A percentile compares a stretch with the other conserved stretches of the same genome.
Evolutionary conservation across 2,797 vertebrate genomes (phyloP).

Genomic region (Eulemur coronatus): DNA sequence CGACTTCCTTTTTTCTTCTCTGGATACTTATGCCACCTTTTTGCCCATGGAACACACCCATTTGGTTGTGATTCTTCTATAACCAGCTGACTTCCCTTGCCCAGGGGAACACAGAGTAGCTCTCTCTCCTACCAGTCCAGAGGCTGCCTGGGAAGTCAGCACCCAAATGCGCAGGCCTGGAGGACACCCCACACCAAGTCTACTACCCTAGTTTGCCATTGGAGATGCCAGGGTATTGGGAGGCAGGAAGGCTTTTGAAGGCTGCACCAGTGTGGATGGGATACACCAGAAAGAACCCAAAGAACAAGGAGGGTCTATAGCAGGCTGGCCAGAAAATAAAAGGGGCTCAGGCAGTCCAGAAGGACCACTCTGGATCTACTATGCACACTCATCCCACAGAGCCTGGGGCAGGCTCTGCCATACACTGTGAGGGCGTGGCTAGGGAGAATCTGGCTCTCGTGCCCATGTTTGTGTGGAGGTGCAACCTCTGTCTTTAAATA

Average conservation of each 20-base stretch:
- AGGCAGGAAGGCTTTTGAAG: not conserved
- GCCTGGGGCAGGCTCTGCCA: not conserved
- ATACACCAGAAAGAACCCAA: not conserved
- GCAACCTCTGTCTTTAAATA: not conserved
- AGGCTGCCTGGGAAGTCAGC: not conserved
- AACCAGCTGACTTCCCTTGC: not conserved
- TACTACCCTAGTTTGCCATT: not conserved
- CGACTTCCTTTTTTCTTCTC: not conserved
- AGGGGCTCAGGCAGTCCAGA: not conserved
- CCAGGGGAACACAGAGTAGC: not conserved
- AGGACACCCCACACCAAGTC: not conserved
- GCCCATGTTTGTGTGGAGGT: not conserved
- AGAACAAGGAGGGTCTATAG: not conserved
- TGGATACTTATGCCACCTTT: not conserved
- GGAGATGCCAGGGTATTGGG: not conserved
- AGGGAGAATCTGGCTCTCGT: not conserved
- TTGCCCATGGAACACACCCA: not conserved
- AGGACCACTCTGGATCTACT: not conserved
- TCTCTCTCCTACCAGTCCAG: not conserved
- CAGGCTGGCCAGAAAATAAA: not conserved
- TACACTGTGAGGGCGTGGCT: not conserved
- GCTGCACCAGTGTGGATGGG: not conserved
- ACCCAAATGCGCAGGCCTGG: not conserved
- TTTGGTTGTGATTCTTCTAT: not conserved
- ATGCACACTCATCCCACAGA: not conserved